Evolutionary conservation across 2,797 vertebrate species (phyloP).

Genomic region (Diceros bicornis): DNA sequence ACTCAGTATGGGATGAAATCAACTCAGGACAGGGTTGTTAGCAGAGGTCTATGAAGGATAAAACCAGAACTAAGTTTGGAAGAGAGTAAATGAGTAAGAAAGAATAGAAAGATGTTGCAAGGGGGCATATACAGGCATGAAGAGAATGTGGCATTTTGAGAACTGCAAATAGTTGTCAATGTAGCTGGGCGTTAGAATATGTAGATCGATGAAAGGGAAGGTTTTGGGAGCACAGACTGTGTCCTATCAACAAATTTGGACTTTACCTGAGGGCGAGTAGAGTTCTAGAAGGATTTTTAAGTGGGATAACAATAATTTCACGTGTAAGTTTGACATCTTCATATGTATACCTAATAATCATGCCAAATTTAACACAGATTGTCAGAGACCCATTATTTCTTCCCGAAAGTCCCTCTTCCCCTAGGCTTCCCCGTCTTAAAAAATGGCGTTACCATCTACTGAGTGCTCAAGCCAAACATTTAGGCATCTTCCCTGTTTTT

Average conservation of each 20-base stretch:
- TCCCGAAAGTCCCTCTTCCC: not conserved
- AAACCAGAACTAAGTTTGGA: not conserved
- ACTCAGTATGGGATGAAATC: not conserved
- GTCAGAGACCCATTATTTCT: not conserved
- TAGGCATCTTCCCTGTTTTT: not conserved
- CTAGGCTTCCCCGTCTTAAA: not conserved
- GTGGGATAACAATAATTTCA: not conserved
- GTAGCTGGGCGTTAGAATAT: not conserved
- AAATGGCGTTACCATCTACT: not conserved
- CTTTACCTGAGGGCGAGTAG: not conserved
- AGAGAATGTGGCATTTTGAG: not conserved
- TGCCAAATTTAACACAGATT: not conserved
- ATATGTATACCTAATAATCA: too few relatives aligned
- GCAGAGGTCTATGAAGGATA: not conserved
- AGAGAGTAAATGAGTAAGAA: not conserved
- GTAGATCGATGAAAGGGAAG: not conserved
- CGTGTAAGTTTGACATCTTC: not conserved
- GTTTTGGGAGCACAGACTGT: not conserved
- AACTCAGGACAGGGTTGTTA: not conserved
- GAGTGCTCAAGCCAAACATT: not conserved
- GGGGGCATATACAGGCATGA: not conserved
- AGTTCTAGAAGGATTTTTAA: constrained; percentile 11
- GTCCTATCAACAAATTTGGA: not conserved
- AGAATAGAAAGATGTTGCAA: not conserved
- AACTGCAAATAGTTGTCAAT: not conserved